Base-by-base conservation (phyloP, 2,113 vertebrate species). In the Cranoglanis bouderius region DNA sequence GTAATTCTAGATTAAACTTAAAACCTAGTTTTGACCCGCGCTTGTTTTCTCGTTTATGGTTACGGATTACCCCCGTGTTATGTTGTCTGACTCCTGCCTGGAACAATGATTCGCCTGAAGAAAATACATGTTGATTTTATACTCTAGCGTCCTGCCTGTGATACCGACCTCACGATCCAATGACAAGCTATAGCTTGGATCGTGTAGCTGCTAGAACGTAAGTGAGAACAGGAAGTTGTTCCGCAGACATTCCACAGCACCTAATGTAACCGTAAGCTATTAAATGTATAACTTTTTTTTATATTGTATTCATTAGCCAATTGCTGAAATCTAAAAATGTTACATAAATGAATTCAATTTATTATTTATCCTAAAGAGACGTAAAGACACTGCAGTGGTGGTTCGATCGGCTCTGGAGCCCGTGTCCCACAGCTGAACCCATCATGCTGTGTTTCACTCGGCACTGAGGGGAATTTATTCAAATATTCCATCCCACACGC, bases 401-500 rank as follows among this genome's bases (percentile, higher is more conserved):
- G 63, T 40, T 43, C 38, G 1, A 35, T 53, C 6, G n/a, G 21
- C 9, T 88, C 67, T 63, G 29, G 67, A 82, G 65, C 40, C 65
- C 80, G 29, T 70, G 84, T 89, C 87, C 90, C 32, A 57, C 43
- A 24, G 57, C 74, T 89, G 90, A 90, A 90, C 88, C 78, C 86
- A 61, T 87, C 88, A 85, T 85, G 63, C 59, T 84, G 70, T 80
- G 83, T 85, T 85, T 87, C 88, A 91, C 51, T 87, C 85, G 35
- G 53, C 83, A 59, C 90, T 82, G 88, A n/a, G 74, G 90, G 85
- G 82, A 82, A 82, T 88, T 89, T 91, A 91, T 89, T 91, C 85
- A 91, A 89, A 87, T 87, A 90, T 75, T 84, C 70, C 63, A 72
- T 70, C 65, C 82, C 80, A 74, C 81, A 85, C 85, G 81, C 85